These are phyloP conservation scores for Atta colombica DNA, from an alignment of 1,140 invertebrate genomes.

Conservation along the genomic window DNA sequence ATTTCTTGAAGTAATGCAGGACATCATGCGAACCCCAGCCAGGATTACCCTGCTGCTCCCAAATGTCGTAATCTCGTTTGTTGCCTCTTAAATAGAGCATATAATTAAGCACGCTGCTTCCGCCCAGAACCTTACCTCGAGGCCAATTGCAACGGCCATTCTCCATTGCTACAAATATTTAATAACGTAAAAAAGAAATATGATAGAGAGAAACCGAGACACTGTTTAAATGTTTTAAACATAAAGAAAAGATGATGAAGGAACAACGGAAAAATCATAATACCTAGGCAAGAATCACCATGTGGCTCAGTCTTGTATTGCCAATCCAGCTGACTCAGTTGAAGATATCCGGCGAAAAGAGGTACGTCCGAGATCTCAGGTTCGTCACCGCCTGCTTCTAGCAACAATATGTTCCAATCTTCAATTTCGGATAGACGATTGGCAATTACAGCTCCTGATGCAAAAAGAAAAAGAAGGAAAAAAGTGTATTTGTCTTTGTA, in stretches of 20 bases:
- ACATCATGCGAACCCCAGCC: slow-evolving; percentile 97
- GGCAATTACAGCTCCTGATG: slow-evolving; percentile 94
- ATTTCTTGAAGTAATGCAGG: slow-evolving; percentile 96
- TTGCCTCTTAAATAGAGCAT: slow-evolving; percentile 99
- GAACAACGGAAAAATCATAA: too few relatives aligned
- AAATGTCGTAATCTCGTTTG: slow-evolving; percentile 96
- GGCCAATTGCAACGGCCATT: slow-evolving; percentile 95
- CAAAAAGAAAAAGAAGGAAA: background rate
- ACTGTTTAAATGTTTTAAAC: too few relatives aligned
- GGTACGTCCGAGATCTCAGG: slow-evolving; percentile 96
- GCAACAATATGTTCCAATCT: slow-evolving; percentile 93
- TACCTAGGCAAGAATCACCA: slow-evolving; percentile 91
- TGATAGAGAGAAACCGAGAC: too few relatives aligned
- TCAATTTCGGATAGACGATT: slow-evolving; percentile 93
- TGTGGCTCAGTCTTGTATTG: slow-evolving; percentile 96
- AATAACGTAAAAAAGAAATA: too few relatives aligned
- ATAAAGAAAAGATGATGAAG: too few relatives aligned
- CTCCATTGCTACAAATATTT: slow-evolving; percentile 88
- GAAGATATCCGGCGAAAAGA: slow-evolving; percentile 94
- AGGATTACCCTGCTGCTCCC: slow-evolving; percentile 95
- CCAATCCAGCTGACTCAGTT: slow-evolving; percentile 96
- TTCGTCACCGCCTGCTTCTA: slow-evolving; percentile 97
- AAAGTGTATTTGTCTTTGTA: background rate
- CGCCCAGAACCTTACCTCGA: slow-evolving; percentile 93
- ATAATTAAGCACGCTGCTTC: slow-evolving; percentile 96